Conservation (phyloP, 1,140 invertebrate species). For the Aethina tumida region DNA sequence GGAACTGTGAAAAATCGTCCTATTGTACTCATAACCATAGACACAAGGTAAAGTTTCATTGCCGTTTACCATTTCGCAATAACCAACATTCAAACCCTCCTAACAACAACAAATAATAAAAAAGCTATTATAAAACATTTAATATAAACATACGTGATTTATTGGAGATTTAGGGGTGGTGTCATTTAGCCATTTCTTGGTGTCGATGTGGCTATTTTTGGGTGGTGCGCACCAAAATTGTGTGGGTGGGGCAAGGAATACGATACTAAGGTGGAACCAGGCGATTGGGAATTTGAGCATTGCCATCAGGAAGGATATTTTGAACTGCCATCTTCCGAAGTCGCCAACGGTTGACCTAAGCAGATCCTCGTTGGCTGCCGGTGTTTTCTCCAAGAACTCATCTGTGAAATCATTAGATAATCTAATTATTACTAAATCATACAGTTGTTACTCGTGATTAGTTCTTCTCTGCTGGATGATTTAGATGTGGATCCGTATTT, state of each 20-base stretch:
- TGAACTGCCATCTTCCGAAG: conserved; percentile 61
- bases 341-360: conserved; percentile 43
- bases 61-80: conserved; percentile 17
- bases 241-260: conserved; percentile 52
- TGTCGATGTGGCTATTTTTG: conserved; percentile 5
- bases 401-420: too few species aligned
- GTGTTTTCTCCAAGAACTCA: too few species aligned
- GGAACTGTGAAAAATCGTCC: conserved; percentile 35
- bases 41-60: conserved; percentile 16
- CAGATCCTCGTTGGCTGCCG: conserved; percentile 17
- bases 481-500: too few species aligned
- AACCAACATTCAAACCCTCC: conserved; percentile 18
- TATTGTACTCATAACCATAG: conserved; percentile 40
- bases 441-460: too few species aligned
- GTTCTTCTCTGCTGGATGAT: too few species aligned
- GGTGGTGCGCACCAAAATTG: conserved; percentile 47
- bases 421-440: too few species aligned
- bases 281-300: conserved; percentile 55
- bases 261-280: conserved; percentile 55
- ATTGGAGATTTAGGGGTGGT: conserved; percentile 1
- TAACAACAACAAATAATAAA: conserved; percentile 9
- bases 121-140: background rate
- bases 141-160: conserved; percentile 4
- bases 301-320: conserved; percentile 52
- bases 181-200: conserved; percentile 10